phyloP scores from a whole-genome alignment of 1,140 invertebrate genomes.

The Achatina immaculata region DNA sequence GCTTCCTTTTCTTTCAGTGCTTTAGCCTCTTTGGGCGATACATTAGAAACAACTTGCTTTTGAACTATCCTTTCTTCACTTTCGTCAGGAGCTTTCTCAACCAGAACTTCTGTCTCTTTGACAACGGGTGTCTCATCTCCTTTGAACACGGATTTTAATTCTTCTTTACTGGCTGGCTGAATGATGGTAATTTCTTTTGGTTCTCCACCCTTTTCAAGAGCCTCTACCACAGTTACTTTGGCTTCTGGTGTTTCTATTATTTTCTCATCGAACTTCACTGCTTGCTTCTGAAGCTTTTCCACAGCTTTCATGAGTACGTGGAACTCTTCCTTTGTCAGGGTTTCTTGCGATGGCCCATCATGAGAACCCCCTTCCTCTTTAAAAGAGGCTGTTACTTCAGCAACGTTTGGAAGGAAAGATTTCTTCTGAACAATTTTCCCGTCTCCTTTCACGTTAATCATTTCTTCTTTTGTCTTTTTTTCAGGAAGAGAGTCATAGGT shows the following conservation, averaged over 20 bases:
- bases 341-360: constrained; percentile 20
- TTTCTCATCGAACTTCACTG: background rate
- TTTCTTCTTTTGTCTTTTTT: constrained; percentile 33
- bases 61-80: background rate
- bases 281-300: constrained; percentile 42
- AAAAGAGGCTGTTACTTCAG: background rate
- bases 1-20: background rate
- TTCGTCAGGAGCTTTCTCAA: background rate
- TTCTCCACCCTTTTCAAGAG: background rate
- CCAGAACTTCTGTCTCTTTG: constrained; percentile 3
- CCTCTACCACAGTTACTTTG: background rate
- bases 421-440: constrained; percentile 30
- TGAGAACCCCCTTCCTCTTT: background rate
- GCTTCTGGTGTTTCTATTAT: background rate
- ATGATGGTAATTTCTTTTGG: background rate
- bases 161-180: constrained; percentile 12
- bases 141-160: constrained; percentile 15
- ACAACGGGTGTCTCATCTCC: background rate
- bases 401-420: background rate
- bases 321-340: constrained; percentile 43
- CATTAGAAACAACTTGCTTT: background rate
- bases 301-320: constrained; percentile 41
- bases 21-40: background rate
- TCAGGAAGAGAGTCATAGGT: background rate
- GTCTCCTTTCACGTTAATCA: constrained; percentile 23